These are phyloP conservation scores for Nicator chloris DNA, from an alignment of 2,113 vertebrate species.

Conservation along the genomic window DNA sequence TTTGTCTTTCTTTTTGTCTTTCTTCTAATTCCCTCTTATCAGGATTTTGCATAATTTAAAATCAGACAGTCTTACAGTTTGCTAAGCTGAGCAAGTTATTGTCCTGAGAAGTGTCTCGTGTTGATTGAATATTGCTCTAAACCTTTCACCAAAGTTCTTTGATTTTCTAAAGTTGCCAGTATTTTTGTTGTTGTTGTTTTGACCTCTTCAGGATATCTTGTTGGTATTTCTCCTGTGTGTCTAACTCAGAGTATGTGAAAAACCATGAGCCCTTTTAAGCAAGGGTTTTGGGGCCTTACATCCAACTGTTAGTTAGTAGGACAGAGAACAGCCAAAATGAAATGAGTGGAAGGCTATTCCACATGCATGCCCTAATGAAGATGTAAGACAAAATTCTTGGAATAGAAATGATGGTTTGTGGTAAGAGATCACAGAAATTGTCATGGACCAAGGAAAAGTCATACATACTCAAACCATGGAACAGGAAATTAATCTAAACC, in stretches of 20 bases:
- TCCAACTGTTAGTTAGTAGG: background rate
- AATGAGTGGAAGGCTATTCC: background rate
- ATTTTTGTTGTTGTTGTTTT: background rate
- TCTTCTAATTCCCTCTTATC: too few species aligned
- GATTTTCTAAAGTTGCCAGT: background rate
- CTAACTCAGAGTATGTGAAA: background rate
- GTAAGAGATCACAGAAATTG: background rate
- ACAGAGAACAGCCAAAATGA: background rate
- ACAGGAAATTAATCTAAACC: background rate
- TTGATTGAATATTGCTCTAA: background rate
- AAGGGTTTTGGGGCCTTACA: background rate
- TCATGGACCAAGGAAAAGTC: background rate
- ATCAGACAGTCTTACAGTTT: background rate
- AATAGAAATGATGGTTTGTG: background rate
- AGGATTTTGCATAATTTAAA: background rate
- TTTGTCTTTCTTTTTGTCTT: background rate
- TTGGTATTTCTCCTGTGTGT: fast-evolving
- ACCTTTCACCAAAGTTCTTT: background rate
- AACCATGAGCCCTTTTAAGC: background rate
- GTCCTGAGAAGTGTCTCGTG: background rate
- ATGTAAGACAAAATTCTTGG: background rate
- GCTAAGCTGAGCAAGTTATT: background rate
- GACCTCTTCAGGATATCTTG: background rate
- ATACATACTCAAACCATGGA: background rate
- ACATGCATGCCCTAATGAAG: background rate